phyloP scores from a whole-genome alignment of 2,797 vertebrate genomes.

The Dendrocincla fuliginosa region DNA sequence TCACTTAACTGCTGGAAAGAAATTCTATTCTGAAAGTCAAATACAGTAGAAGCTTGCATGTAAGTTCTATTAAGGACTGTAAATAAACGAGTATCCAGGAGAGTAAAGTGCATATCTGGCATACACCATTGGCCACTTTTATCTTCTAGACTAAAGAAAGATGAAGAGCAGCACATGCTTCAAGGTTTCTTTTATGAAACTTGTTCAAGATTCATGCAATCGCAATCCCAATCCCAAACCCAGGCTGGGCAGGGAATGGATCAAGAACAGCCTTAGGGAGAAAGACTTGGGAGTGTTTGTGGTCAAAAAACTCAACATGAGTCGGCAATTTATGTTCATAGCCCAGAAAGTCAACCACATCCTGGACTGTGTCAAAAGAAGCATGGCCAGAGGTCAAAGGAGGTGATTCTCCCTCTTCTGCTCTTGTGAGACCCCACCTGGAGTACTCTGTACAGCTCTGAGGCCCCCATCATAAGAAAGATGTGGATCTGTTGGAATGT shows the following conservation, averaged over 20 bases:
- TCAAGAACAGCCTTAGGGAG: not conserved
- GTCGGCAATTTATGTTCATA: not conserved
- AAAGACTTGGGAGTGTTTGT: not conserved
- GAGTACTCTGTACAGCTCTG: not conserved
- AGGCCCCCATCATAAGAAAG: not conserved
- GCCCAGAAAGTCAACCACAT: not conserved
- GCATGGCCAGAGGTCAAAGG: fast-evolving
- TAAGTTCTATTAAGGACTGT: not conserved
- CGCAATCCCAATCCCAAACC: not conserved
- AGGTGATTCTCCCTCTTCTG: not conserved
- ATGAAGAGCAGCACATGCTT: not conserved
- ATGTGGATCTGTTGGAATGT: not conserved
- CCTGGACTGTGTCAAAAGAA: not conserved
- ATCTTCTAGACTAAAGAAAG: not conserved
- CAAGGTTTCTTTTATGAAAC: not conserved
- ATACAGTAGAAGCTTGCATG: not conserved
- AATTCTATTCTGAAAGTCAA: not conserved
- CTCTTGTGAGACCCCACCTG: not conserved
- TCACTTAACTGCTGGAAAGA: not conserved
- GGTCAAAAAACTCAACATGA: not conserved
- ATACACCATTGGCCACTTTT: not conserved
- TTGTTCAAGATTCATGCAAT: not conserved
- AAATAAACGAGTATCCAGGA: not conserved
- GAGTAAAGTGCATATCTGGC: not conserved
- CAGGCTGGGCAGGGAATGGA: not conserved